Evolutionary conservation across 2,888 invertebrate genomes (phyloP), one percentile per base, ranked within the genome.

Genomic region (Thalpophila matura): DNA sequence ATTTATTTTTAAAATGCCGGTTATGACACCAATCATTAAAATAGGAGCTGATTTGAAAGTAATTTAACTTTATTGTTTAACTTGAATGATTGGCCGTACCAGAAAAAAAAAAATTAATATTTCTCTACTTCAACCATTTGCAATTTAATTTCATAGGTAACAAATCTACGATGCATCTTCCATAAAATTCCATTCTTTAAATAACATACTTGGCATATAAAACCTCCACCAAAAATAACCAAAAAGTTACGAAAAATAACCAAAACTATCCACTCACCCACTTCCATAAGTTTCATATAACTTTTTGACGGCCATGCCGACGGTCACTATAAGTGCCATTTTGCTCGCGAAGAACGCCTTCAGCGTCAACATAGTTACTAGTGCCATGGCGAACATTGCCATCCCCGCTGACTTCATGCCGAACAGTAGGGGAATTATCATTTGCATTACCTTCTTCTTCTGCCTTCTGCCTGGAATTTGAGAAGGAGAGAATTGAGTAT

Each of bases 321-420:
- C 91, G 0, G 97, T 96, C 10, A 96, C 95, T n/a, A 97, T 74
- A 10, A 97, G 89, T 0, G 97, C 97, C 66, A 97, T 81, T 81
- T 97, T 97, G 49, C 97, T 97, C 43, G 97, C 95, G n/a, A 96
- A 86, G 71, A 97, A 93, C 0, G 97, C 96, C 85, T 97, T 97
- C 7, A 97, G 79, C 0, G 97, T 96, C 3, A 97, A 89, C 7
- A 96, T 86, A 0, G 96, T 96, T 26, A 97, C 96, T 1, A 96
- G 92, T 33, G 96, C 95, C 62, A 97, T 90, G 0, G 95, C 96
- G 46, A 97, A 93, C 70, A 97, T 93, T 43, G 96, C 95, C 74
- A 96, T 94, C 9, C 96, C 96, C 0, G 97, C 96, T 0, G 96
- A 95, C 80, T 97, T 97, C 89, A 97, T 96, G 26, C 97, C 97